These are phyloP conservation scores for Myiotriccus ornatus DNA, from an alignment of 2,797 vertebrate genomes.

Conservation along the genomic window DNA sequence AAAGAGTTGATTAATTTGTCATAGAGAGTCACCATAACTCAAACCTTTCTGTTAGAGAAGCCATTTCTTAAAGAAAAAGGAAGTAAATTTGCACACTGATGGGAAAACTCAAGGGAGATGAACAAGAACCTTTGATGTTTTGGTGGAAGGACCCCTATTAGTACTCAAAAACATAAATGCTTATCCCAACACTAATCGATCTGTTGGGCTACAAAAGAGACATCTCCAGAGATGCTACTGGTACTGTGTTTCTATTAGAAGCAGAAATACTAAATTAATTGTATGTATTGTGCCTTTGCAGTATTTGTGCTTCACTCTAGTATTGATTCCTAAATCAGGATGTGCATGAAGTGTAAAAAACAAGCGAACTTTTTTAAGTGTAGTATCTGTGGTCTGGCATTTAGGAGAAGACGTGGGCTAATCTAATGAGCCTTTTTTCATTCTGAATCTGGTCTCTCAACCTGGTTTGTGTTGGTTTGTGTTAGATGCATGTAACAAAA, in stretches of 20 bases:
- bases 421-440: background rate
- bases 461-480: background rate
- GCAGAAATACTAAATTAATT: background rate
- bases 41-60: background rate
- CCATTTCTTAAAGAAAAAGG: background rate
- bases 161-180: background rate
- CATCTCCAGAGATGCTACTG: background rate
- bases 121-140: background rate
- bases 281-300: background rate
- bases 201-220: background rate
- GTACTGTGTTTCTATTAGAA: background rate
- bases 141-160: background rate
- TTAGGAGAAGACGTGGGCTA: background rate
- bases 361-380: background rate
- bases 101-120: background rate
- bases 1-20: background rate
- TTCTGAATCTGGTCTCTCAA: background rate
- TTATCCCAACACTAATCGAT: rapidly evolving
- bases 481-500: background rate
- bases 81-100: background rate
- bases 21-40: background rate
- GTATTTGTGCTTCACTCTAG: background rate
- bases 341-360: background rate
- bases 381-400: rapidly evolving
- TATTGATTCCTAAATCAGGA: background rate